Percentiles rank a stretch among this genome's conserved stretches.
Conservation (phyloP, 2,888 invertebrate genomes). For the Prosapia bicincta region DNA sequence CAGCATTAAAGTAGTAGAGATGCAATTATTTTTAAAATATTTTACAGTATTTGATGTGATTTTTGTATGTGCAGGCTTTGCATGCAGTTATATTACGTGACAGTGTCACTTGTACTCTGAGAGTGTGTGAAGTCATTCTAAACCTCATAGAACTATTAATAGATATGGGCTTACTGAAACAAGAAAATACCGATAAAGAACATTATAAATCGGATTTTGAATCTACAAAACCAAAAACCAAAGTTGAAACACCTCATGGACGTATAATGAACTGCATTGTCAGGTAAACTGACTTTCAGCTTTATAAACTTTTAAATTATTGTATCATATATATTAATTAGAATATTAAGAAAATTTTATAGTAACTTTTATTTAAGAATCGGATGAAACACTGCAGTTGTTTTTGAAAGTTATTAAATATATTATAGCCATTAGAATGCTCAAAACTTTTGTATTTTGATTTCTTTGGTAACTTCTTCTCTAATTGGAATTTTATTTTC, state of each 20-base stretch:
- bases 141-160: slow-evolving; percentile 89
- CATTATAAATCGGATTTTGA: slow-evolving; percentile 1
- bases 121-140: slow-evolving; percentile 89
- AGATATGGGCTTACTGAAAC: slow-evolving; percentile 60
- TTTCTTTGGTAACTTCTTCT: no score
- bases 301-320: no score
- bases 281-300: slow-evolving; percentile 34
- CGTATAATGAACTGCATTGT: slow-evolving; percentile 34
- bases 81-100: slow-evolving; percentile 85
- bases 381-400: not conserved
- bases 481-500: no score
- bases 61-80: slow-evolving; percentile 66
- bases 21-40: no score
- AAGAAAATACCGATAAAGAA: not conserved
- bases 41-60: no score
- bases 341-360: no score
- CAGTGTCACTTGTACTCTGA: slow-evolving; percentile 73
- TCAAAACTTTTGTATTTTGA: no score
- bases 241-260: slow-evolving; percentile 14
- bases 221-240: not conserved
- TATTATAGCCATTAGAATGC: no score
- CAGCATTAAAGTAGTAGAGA: no score
- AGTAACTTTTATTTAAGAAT: no score
- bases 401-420: no score
- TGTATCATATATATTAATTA: no score